Percentiles rank a stretch among this genome's conserved stretches.
Evolutionary conservation across 2,797 vertebrate genomes (phyloP).

Genomic region (Knipowitschia caucasica): DNA sequence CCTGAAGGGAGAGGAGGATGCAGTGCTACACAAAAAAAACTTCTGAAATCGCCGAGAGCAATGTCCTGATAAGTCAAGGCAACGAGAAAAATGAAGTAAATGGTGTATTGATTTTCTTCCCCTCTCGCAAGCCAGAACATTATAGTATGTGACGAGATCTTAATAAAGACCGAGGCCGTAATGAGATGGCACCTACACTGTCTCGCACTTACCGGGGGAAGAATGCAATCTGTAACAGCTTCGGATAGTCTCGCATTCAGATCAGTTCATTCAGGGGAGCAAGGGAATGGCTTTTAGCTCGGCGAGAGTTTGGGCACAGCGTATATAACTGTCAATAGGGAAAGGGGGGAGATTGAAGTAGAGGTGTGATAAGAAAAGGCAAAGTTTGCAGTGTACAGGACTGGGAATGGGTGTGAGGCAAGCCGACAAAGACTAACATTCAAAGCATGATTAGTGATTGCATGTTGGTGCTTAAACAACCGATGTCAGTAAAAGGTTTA

Average conservation of each 20-base stretch:
- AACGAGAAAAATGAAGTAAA: constrained; percentile 60
- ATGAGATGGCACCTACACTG: constrained; percentile 43
- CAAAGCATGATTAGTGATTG: too few relatives aligned
- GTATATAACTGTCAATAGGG: too few relatives aligned
- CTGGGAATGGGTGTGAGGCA: too few relatives aligned
- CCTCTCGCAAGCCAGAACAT: constrained; percentile 29
- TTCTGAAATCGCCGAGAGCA: constrained; percentile 22
- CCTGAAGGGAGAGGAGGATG: constrained; percentile 26
- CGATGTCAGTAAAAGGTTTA: too few relatives aligned
- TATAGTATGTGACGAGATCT: constrained; percentile 43
- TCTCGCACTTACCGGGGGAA: constrained; percentile 19
- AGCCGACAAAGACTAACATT: too few relatives aligned
- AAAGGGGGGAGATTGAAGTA: too few relatives aligned
- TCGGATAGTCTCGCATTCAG: constrained; percentile 6
- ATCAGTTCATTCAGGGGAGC: constrained; percentile 8
- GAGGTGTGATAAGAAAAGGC: too few relatives aligned
- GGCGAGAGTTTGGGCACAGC: constrained; percentile 8
- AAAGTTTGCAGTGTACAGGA: too few relatives aligned
- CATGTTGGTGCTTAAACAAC: too few relatives aligned
- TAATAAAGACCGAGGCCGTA: constrained; percentile 57
- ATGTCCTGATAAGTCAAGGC: constrained; percentile 35
- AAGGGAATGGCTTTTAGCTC: constrained; percentile 14
- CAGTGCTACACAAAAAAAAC: not conserved
- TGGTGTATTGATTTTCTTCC: constrained; percentile 61
- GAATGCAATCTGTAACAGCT: constrained; percentile 19